Evolutionary conservation across 2,888 invertebrate species (phyloP).

Genomic region (Sesamia inferens): DNA sequence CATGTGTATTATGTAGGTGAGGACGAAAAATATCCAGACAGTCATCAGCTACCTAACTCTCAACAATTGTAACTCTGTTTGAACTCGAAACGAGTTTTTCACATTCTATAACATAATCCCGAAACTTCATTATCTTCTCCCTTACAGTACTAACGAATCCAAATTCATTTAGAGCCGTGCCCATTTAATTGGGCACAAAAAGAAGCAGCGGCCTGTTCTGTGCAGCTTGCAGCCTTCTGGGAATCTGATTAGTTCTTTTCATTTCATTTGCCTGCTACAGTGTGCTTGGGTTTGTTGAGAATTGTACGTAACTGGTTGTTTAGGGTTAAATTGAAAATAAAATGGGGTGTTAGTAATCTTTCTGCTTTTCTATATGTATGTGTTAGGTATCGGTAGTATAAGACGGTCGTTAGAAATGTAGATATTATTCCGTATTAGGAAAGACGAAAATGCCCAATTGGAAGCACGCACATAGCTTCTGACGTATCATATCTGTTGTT

Average conservation of each 20-base stretch:
- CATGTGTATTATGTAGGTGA: no score
- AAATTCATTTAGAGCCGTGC: conserved; percentile 27
- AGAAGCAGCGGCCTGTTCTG: not conserved
- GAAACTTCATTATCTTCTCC: conserved; percentile 29
- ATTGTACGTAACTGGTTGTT: not conserved
- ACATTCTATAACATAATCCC: not conserved
- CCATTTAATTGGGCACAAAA: conserved; percentile 34
- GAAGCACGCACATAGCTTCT: no score
- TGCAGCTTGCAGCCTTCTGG: conserved; percentile 26
- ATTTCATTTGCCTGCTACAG: conserved; percentile 9
- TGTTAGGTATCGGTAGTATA: not conserved
- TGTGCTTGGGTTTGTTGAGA: conserved; percentile 10
- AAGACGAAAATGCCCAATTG: no score
- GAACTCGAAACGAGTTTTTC: not conserved
- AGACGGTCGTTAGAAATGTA: no score
- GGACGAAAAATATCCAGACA: no score
- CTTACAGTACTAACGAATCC: conserved; percentile 25
- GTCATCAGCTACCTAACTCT: no score
- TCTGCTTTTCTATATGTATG: not conserved
- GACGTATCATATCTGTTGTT: no score
- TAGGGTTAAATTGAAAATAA: not conserved
- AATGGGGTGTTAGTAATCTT: not conserved
- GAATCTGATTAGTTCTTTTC: conserved; percentile 25
- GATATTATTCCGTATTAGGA: not conserved
- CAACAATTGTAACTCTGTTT: no score